Conservation (phyloP, 2,797 vertebrate species). For the Falco berigora region DNA sequence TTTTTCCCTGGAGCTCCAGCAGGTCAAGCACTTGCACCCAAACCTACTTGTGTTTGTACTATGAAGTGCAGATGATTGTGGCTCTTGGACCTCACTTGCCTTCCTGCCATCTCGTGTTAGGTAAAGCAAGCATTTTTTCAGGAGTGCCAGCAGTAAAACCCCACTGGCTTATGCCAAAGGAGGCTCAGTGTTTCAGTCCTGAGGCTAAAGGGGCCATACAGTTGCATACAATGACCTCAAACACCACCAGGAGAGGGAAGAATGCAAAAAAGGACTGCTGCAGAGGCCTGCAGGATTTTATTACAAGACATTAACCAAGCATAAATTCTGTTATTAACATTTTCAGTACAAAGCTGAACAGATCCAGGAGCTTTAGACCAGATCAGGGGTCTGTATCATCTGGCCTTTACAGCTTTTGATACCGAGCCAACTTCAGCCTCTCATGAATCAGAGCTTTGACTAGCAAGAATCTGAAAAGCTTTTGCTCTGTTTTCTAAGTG, state of each 20-base stretch:
- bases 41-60: not conserved
- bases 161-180: not conserved
- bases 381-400: constrained; percentile 17
- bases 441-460: not conserved
- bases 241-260: not conserved
- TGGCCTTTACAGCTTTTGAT: constrained; percentile 19
- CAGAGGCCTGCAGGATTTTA: not conserved
- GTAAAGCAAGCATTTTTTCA: not conserved
- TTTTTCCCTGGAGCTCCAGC: not conserved
- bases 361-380: constrained; percentile 10
- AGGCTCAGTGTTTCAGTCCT: not conserved
- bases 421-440: not conserved
- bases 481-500: not conserved
- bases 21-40: not conserved
- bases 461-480: not conserved
- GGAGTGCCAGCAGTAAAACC: not conserved
- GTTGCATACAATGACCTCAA: not conserved
- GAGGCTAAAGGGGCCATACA: not conserved
- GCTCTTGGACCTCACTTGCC: not conserved
- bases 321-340: constrained; percentile 4
- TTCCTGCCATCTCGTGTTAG: not conserved
- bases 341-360: constrained; percentile 2
- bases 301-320: not conserved
- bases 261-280: not conserved
- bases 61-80: not conserved